Base-by-base conservation (phyloP, 1,140 invertebrate genomes). In the Delia radicum region DNA sequence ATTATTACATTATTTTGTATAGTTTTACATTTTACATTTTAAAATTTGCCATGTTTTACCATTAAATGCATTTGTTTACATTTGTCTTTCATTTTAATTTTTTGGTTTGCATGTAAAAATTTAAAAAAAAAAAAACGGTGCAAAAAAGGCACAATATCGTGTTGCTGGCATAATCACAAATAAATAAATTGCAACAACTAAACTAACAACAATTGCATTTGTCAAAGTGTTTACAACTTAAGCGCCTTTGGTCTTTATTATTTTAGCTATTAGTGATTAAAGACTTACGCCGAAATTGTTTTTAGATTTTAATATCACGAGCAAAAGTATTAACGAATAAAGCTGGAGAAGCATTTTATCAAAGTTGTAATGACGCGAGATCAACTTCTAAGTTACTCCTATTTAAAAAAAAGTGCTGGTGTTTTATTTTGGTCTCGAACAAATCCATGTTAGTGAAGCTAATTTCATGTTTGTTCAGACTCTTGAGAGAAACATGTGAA, bases 151-250 rank as follows among this genome's bases (percentile, higher is more conserved):
- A 13, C 65, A 69, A 69, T 33, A 33, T 33, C 65, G 31, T 69
- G 65, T 69, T 33, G 18, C n/a, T 31, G 65, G 10, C 29, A 69
- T 69, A 69, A 69, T 69, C 65, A 69, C 24, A 69, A 24, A 18
- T 33, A 24, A 69, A 31, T 69, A 33, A 69, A 69, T 69, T 33
- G 65, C 29, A 33, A 18, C n/a, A 31, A 21, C 29, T 69, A 69
- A 69, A 69, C 65, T 21, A 69, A 69, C 65, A 69, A 69, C 29
- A 69, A 69, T 69, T 69, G 29, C 29, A 69, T 69, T 69, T 69
- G 65, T 69, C 65, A 69, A 69, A 69, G 65, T 69, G 65, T 69
- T 69, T 69, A 69, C 65, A 37, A 69, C 65, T 69, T 69, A 69
- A 69, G 65, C 65, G 65, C 65, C 65, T 69, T 69, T 24, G 29